Evolutionary conservation across 2,113 vertebrate species (phyloP).

Genomic region (Oxygymnocypris stewartii): DNA sequence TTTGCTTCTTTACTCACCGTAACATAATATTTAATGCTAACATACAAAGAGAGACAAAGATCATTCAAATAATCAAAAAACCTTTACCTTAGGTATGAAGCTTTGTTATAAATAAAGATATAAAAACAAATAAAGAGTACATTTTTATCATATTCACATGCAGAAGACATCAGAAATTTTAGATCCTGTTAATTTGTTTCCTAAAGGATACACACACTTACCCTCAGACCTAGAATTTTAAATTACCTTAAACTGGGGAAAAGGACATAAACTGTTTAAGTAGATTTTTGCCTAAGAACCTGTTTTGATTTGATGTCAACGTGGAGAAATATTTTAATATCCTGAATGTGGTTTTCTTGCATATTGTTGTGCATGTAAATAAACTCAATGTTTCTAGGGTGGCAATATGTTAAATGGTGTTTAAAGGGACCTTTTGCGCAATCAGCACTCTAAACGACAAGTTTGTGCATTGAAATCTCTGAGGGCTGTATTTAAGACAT

Average conservation of each 20-base stretch:
- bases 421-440: not conserved
- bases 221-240: not conserved
- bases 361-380: slow-evolving; percentile 2
- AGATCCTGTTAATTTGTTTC: not conserved
- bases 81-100: slow-evolving; percentile 20
- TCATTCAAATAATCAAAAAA: slow-evolving; percentile 13
- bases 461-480: not conserved
- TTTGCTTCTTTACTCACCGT: slow-evolving; percentile 1
- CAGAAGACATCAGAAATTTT: not conserved
- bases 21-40: slow-evolving; percentile 10
- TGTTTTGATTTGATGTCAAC: not conserved
- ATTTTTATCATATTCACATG: not conserved
- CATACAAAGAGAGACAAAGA: slow-evolving; percentile 5
- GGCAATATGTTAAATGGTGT: not conserved
- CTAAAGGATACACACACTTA: not conserved
- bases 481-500: not conserved
- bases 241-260: not conserved
- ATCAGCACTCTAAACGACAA: not conserved
- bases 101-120: slow-evolving; percentile 35
- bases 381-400: not conserved
- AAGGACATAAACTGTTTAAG: not conserved
- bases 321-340: not conserved
- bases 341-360: not conserved
- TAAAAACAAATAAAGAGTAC: slow-evolving; percentile 15
- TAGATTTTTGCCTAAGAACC: not conserved